Conservation (phyloP, 2,113 vertebrate genomes). For the Oryzias woworae region DNA sequence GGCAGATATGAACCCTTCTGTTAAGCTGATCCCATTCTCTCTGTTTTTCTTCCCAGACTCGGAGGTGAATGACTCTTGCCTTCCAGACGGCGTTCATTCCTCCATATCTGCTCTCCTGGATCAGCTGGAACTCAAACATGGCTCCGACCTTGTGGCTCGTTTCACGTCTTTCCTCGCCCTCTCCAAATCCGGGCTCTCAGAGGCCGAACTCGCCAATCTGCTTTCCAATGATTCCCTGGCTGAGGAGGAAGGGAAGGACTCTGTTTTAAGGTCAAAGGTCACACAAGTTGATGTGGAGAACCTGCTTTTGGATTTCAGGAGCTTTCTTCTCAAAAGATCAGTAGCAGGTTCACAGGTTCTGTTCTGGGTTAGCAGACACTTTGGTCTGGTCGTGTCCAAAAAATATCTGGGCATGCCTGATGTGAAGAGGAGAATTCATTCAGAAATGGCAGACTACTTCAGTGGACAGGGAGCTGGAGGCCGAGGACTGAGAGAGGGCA, state of each 20-base stretch:
- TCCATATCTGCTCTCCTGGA: slow-evolving; percentile 70
- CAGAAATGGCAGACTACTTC: slow-evolving; percentile 73
- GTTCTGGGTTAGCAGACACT: slow-evolving; percentile 78
- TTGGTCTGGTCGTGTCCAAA: slow-evolving; percentile 65
- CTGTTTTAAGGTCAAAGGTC: slow-evolving; percentile 46
- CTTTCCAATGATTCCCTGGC: slow-evolving; percentile 64
- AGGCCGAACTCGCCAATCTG: slow-evolving; percentile 76
- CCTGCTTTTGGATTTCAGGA: slow-evolving; percentile 72
- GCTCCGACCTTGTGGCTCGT: slow-evolving; percentile 54
- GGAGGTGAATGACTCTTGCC: slow-evolving; percentile 66
- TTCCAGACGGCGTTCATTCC: slow-evolving; percentile 67
- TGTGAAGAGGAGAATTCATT: slow-evolving; percentile 55
- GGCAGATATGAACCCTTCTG: too few species aligned
- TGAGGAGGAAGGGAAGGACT: slow-evolving; percentile 8
- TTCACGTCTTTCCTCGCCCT: slow-evolving; percentile 72
- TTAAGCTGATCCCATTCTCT: background rate
- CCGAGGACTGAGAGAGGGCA: slow-evolving; percentile 42
- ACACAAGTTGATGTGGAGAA: slow-evolving; percentile 69
- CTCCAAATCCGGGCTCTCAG: slow-evolving; percentile 73
- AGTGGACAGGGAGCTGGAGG: slow-evolving; percentile 60
- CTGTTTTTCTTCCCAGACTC: slow-evolving; percentile 50
- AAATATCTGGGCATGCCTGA: slow-evolving; percentile 64
- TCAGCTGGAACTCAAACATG: slow-evolving; percentile 73
- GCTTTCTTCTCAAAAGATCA: slow-evolving; percentile 63
- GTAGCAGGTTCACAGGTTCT: slow-evolving; percentile 62